These are phyloP conservation scores for Anoplolepis gracilipes DNA, from an alignment of 1,140 invertebrate genomes.

Conservation along the genomic window DNA sequence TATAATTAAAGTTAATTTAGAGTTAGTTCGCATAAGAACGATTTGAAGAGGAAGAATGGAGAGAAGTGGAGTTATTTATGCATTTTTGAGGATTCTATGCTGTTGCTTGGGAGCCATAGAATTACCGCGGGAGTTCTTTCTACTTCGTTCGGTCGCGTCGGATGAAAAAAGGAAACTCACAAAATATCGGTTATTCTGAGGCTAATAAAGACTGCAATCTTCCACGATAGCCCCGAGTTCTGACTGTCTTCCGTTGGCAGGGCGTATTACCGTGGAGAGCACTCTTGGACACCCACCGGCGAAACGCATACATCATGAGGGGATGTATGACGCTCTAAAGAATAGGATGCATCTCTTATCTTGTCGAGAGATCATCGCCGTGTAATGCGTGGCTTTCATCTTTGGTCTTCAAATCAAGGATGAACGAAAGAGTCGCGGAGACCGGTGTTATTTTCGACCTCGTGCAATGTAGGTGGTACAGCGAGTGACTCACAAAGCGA, in stretches of 20 bases:
- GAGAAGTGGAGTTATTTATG: constrained; percentile 13
- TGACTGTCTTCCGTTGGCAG: constrained; percentile 41
- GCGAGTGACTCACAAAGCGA: constrained; percentile 31
- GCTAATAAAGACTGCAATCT: constrained; percentile 70
- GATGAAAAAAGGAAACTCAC: constrained; percentile 31
- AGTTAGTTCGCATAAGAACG: not conserved
- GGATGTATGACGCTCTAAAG: constrained; percentile 54
- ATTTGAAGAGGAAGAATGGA: not conserved
- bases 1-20: not conserved
- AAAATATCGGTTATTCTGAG: constrained; percentile 53
- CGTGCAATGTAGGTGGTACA: constrained; percentile 49
- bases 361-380: constrained; percentile 66
- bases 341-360: constrained; percentile 72
- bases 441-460: constrained; percentile 27
- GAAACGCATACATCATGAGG: constrained; percentile 67
- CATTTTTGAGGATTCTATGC: constrained; percentile 21
- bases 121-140: constrained; percentile 32
- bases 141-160: constrained; percentile 25
- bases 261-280: constrained; percentile 63
- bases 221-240: constrained; percentile 60
- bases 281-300: constrained; percentile 51
- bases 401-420: constrained; percentile 52
- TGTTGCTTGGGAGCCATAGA: constrained; percentile 36
- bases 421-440: constrained; percentile 24
- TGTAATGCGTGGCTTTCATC: constrained; percentile 66